These are phyloP conservation scores for Nyctereutes procyonoides DNA, from an alignment of 2,113 vertebrate species.

Conservation along the genomic window DNA sequence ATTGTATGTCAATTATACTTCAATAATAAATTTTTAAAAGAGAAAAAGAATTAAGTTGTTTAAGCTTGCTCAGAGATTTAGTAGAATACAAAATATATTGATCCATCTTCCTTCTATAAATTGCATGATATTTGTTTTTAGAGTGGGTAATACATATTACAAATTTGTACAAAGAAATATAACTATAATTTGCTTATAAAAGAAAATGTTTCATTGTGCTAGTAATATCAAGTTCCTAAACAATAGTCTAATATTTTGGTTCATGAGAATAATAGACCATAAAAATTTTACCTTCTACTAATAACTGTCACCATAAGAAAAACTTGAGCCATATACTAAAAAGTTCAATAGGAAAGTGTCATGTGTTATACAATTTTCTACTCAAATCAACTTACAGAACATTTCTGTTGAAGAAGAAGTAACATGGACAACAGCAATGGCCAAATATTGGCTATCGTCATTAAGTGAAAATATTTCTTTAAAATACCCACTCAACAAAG, in stretches of 20 bases:
- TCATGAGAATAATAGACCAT: neutral
- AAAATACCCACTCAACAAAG: neutral
- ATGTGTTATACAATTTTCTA: neutral
- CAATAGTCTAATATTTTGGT: constrained; percentile 33
- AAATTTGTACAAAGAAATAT: neutral
- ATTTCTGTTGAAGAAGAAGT: neutral
- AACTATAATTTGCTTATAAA: neutral
- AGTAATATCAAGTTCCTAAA: constrained; percentile 6
- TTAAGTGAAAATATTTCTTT: neutral
- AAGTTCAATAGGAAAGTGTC: neutral
- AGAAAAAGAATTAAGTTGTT: neutral
- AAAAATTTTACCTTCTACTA: constrained; percentile 8
- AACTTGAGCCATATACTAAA: neutral
- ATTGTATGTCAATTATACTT: neutral
- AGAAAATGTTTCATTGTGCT: neutral
- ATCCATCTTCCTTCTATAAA: neutral
- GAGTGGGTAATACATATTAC: neutral
- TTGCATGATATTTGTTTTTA: neutral
- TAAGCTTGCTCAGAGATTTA: neutral
- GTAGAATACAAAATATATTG: neutral
- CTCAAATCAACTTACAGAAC: constrained; percentile 20
- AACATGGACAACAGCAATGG: neutral
- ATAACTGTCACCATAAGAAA: constrained; percentile 27
- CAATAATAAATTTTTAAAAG: neutral
- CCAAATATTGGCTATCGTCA: neutral